Conservation (phyloP, 2,113 vertebrate species). For the Cercocebus atys region DNA sequence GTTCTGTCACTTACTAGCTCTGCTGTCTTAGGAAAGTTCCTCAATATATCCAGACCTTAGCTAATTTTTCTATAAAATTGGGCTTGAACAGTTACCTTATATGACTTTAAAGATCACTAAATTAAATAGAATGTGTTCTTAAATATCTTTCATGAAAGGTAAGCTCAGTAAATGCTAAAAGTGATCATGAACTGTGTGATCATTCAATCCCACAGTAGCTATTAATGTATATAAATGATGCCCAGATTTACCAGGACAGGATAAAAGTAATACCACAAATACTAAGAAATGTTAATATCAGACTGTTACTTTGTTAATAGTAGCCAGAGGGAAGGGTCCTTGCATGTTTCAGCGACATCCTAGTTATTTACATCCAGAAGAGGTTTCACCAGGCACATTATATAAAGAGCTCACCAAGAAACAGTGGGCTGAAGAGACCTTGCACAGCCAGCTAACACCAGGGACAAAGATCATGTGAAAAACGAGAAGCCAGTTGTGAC, state of each 20-base stretch:
- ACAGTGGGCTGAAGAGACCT: not conserved
- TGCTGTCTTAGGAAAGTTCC: not conserved
- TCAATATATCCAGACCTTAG: not conserved
- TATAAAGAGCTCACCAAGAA: not conserved
- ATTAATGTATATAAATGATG: not conserved
- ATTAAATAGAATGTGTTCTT: not conserved
- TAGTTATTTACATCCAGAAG: not conserved
- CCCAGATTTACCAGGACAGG: not conserved
- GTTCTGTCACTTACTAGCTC: not conserved
- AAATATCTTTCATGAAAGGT: not conserved
- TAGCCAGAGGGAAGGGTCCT: not conserved
- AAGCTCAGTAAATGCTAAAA: not conserved
- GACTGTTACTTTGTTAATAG: not conserved
- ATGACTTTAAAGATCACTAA: not conserved
- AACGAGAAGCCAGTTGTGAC: not conserved
- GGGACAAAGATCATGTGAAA: not conserved
- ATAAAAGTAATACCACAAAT: not conserved
- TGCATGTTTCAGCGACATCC: too few species aligned
- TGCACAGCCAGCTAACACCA: not conserved
- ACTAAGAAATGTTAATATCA: not conserved
- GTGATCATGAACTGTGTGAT: not conserved
- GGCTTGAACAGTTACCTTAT: not conserved
- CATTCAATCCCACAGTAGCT: not conserved
- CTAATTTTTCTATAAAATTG: not conserved
- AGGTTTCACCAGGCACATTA: accelerated